Percentiles rank a stretch among this genome's conserved stretches.
Conservation (phyloP, 2,113 vertebrate species). For the Neogale vison region DNA sequence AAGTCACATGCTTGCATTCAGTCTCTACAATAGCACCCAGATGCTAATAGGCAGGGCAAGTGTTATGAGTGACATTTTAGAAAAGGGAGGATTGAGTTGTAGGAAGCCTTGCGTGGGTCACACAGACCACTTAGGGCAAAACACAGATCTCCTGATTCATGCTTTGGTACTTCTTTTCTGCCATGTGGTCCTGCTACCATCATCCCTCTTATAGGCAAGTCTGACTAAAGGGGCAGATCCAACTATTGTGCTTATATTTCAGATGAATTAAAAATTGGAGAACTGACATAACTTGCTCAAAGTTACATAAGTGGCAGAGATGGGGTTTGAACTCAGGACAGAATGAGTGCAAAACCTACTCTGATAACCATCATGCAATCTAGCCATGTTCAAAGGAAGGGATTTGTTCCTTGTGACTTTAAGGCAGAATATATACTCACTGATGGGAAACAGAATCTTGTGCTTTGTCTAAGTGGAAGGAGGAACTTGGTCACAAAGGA, state of each 20-base stretch:
- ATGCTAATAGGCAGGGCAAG: not conserved
- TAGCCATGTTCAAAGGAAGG: not conserved
- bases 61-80: not conserved
- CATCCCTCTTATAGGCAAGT: not conserved
- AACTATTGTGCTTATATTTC: not conserved
- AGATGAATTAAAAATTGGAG: not conserved
- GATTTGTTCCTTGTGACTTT: not conserved
- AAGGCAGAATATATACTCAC: not conserved
- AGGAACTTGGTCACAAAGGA: not conserved
- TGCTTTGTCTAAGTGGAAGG: not conserved
- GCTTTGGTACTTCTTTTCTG: not conserved
- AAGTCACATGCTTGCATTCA: not conserved
- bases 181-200: not conserved
- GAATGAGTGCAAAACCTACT: not conserved
- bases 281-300: not conserved
- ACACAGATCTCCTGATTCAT: not conserved
- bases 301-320: not conserved
- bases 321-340: not conserved
- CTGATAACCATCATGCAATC: too few relatives aligned
- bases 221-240: not conserved
- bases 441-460: not conserved
- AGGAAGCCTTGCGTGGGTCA: not conserved
- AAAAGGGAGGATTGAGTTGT: not conserved
- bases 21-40: not conserved
- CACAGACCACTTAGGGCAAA: not conserved